Percentiles rank a stretch among this genome's conserved stretches.
These are phyloP conservation scores for Eueides isabella DNA, from an alignment of 1,140 invertebrate genomes.

Conservation along the genomic window DNA sequence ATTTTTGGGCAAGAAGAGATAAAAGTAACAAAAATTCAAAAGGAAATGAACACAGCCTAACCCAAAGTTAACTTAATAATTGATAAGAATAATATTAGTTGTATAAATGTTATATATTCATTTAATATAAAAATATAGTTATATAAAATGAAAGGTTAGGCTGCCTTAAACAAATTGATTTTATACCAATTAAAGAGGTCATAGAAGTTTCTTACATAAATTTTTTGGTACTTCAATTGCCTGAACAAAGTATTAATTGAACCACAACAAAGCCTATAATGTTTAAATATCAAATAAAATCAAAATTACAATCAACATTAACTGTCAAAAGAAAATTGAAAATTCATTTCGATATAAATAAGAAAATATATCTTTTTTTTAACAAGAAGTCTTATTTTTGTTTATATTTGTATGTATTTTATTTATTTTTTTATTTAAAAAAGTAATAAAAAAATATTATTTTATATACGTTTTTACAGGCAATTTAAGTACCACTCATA, in stretches of 20 bases:
- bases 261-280: neutral
- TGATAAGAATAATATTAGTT: no score
- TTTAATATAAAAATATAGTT: no score
- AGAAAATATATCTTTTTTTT: no score
- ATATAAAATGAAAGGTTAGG: neutral
- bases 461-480: neutral
- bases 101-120: no score
- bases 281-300: neutral
- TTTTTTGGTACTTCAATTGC: neutral
- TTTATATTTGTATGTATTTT: no score
- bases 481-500: neutral
- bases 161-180: neutral
- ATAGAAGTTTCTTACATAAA: slow-evolving; percentile 7
- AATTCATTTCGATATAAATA: no score
- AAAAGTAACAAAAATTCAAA: slow-evolving; percentile 4
- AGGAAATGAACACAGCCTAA: neutral
- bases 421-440: no score
- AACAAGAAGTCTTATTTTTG: no score
- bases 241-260: neutral
- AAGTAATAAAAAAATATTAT: no score
- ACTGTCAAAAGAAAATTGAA: no score
- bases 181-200: neutral
- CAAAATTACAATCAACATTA: neutral
- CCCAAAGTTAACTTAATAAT: neutral
- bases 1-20: neutral